Evolutionary conservation across 1,140 invertebrate species (phyloP).

Genomic region (Drosophila nebulosa): DNA sequence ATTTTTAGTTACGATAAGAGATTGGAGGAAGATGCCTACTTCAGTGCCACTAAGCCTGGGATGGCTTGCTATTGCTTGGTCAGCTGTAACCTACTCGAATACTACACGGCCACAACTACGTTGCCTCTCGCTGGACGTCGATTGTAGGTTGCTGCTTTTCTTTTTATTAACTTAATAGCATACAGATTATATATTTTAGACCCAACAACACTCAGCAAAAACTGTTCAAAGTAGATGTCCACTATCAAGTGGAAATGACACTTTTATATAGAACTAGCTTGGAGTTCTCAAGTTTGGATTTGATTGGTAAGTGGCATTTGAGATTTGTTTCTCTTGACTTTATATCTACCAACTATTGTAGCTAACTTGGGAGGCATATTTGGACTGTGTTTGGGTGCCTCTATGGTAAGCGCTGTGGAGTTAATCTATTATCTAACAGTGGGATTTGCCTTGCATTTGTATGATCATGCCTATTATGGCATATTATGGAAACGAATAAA

Average conservation of each 20-base stretch:
- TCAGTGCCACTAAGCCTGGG: constrained; percentile 64
- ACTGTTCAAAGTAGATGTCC: constrained; percentile 65
- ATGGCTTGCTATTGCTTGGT: constrained; percentile 71
- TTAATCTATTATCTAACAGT: constrained; percentile 79
- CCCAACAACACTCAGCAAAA: constrained; percentile 20
- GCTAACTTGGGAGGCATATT: constrained; percentile 80
- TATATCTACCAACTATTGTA: background rate
- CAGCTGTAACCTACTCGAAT: constrained; percentile 63
- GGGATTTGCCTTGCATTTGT: constrained; percentile 58
- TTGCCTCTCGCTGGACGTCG: constrained; percentile 36
- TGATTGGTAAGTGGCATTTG: constrained; percentile 47
- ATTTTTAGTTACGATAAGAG: constrained; percentile 74
- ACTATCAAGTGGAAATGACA: constrained; percentile 66
- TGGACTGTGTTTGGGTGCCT: constrained; percentile 80
- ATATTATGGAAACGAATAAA: constrained; percentile 23
- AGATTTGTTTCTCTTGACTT: background rate
- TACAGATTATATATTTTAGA: background rate
- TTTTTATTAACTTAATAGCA: background rate
- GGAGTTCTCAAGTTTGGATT: constrained; percentile 64
- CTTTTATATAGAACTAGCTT: constrained; percentile 62
- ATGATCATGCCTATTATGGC: constrained; percentile 58
- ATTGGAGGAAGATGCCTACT: constrained; percentile 59
- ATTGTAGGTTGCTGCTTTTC: constrained; percentile 6
- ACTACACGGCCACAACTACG: constrained; percentile 62
- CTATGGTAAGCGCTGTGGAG: constrained; percentile 78